phyloP scores from a whole-genome alignment of 1,140 invertebrate genomes.

The Orchesella cincta region DNA sequence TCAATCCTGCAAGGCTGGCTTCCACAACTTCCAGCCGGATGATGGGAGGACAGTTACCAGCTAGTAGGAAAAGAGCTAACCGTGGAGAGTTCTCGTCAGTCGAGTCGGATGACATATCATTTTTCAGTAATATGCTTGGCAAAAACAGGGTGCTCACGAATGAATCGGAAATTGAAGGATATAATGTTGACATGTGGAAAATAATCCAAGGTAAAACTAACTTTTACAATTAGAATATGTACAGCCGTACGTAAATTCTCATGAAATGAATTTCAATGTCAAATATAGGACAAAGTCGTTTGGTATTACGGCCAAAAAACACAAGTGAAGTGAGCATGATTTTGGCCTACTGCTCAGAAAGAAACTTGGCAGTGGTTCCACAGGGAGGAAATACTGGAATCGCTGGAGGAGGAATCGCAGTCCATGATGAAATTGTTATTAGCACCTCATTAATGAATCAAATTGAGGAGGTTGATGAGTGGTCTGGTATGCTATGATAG shows the following conservation, averaged over 20 bases:
- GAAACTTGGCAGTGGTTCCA: constrained; percentile 78
- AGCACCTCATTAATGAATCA: constrained; percentile 84
- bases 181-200: constrained; percentile 64
- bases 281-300: constrained; percentile 59
- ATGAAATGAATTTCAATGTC: no score
- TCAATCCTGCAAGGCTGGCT: not conserved
- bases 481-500: constrained; percentile 73
- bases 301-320: constrained; percentile 72
- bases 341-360: constrained; percentile 80
- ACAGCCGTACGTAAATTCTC: no score
- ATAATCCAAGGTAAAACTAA: constrained; percentile 58
- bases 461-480: constrained; percentile 79
- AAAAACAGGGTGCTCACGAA: constrained; percentile 55
- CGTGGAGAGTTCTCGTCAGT: constrained; percentile 50
- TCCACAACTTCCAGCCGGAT: not conserved
- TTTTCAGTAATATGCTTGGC: constrained; percentile 56
- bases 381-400: constrained; percentile 94
- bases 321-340: constrained; percentile 86
- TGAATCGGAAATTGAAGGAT: constrained; percentile 56
- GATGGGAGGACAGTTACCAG: not conserved
- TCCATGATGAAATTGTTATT: constrained; percentile 95
- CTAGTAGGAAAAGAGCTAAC: constrained; percentile 12
- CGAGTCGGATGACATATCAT: constrained; percentile 54
- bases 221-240: no score
- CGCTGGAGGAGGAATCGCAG: constrained; percentile 88